Evolutionary conservation across 2,888 invertebrate genomes (phyloP).

Genomic region (Eudasyphora cyanicolor): DNA sequence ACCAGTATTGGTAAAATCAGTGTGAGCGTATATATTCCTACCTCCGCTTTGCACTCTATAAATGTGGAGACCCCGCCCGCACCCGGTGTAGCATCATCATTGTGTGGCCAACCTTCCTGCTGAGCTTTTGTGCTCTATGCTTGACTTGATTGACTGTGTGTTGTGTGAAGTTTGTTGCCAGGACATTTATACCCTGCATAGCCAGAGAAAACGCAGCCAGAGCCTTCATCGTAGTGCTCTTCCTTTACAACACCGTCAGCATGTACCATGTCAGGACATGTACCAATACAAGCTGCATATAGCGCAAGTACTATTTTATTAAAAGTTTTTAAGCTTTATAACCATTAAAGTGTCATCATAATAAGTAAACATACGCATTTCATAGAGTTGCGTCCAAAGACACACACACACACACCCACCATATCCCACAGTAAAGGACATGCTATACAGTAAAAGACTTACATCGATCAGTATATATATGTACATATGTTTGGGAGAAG

Average conservation of each 20-base stretch:
- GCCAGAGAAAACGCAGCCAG: neutral
- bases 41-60: neutral
- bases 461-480: too few relatives aligned
- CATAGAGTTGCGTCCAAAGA: neutral
- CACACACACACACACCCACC: neutral
- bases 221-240: neutral
- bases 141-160: neutral
- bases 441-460: too few relatives aligned
- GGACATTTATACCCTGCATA: neutral
- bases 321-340: constrained; percentile 51
- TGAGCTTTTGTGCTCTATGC: neutral
- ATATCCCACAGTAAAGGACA: too few relatives aligned
- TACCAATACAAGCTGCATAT: too few relatives aligned
- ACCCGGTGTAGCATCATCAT: neutral
- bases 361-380: constrained; percentile 33
- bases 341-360: constrained; percentile 57
- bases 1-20: too few relatives aligned
- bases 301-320: constrained; percentile 31
- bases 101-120: neutral
- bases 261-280: too few relatives aligned
- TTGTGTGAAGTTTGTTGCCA: neutral
- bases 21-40: neutral
- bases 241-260: neutral
- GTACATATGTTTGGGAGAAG: too few relatives aligned
- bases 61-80: neutral